Percentiles rank a stretch among this genome's conserved stretches.
Evolutionary conservation across 2,888 invertebrate species (phyloP).

Genomic region (Drepanosiphum platanoidis): DNA sequence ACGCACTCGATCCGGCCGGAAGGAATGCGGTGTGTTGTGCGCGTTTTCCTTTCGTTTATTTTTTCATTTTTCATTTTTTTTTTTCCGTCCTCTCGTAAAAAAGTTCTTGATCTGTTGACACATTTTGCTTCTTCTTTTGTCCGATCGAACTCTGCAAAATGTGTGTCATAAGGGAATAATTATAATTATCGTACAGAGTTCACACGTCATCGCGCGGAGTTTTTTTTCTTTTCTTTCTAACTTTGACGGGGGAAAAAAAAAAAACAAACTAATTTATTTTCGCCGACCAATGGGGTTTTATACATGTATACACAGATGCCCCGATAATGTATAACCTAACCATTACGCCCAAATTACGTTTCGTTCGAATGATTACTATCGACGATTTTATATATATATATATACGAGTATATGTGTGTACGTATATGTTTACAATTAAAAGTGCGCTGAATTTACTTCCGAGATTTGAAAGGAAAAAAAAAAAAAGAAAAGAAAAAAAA

Average conservation of each 20-base stretch:
- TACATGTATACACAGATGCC: background rate
- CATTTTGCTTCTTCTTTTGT: slow-evolving; percentile 5
- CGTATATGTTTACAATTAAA: slow-evolving; percentile 23
- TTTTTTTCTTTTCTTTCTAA: background rate
- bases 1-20: too few species aligned
- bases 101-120: slow-evolving; percentile 3
- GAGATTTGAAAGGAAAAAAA: slow-evolving; percentile 6
- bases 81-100: background rate
- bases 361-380: slow-evolving; percentile 15
- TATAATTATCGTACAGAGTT: slow-evolving; percentile 9
- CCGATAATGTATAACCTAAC: background rate
- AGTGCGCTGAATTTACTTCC: background rate
- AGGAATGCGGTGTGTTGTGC: too few species aligned
- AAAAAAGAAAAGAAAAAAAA: background rate
- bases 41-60: background rate
- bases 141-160: background rate
- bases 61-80: background rate
- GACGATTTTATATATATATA: too few species aligned
- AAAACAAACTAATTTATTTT: slow-evolving; percentile 39
- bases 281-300: slow-evolving; percentile 22
- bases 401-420: background rate
- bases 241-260: background rate
- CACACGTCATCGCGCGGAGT: background rate
- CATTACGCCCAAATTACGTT: slow-evolving; percentile 11
- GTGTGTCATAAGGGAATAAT: slow-evolving; percentile 39